phyloP scores from a whole-genome alignment of 2,888 invertebrate genomes.

The Euplagia quadripunctaria region DNA sequence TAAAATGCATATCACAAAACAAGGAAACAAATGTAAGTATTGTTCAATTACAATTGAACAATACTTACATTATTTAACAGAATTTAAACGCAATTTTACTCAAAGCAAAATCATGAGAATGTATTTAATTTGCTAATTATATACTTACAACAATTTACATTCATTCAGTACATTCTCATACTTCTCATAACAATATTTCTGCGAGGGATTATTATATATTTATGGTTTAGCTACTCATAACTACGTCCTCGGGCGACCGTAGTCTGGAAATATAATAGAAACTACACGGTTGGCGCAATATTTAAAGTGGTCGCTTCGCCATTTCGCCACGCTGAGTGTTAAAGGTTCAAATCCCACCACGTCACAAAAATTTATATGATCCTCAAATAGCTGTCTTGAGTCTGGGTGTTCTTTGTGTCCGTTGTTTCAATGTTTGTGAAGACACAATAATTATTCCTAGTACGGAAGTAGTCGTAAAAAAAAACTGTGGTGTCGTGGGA shows the following conservation, averaged over 20 bases:
- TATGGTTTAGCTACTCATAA: background rate
- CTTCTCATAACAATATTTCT: background rate
- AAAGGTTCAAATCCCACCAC: too few species aligned
- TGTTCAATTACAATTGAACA: background rate
- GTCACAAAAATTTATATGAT: too few species aligned
- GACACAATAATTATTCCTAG: too few species aligned
- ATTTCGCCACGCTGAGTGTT: too few species aligned
- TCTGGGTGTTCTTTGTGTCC: too few species aligned
- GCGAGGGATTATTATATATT: background rate
- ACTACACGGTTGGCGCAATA: too few species aligned
- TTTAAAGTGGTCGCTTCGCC: too few species aligned
- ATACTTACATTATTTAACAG: background rate
- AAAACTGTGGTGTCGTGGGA: too few species aligned
- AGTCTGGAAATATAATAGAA: background rate
- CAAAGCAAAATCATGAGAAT: background rate
- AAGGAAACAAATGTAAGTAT: background rate
- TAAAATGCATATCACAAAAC: background rate
- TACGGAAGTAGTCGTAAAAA: too few species aligned
- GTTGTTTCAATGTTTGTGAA: too few species aligned
- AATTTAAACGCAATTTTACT: background rate
- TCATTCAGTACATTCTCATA: conserved; percentile 3
- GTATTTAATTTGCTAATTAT: background rate
- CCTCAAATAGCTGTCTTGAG: too few species aligned
- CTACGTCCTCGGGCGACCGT: too few species aligned
- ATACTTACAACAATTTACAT: background rate